Percentiles rank a stretch among this genome's conserved stretches.
phyloP scores from a whole-genome alignment of 2,888 invertebrate genomes.

The Tipula vernalis region DNA sequence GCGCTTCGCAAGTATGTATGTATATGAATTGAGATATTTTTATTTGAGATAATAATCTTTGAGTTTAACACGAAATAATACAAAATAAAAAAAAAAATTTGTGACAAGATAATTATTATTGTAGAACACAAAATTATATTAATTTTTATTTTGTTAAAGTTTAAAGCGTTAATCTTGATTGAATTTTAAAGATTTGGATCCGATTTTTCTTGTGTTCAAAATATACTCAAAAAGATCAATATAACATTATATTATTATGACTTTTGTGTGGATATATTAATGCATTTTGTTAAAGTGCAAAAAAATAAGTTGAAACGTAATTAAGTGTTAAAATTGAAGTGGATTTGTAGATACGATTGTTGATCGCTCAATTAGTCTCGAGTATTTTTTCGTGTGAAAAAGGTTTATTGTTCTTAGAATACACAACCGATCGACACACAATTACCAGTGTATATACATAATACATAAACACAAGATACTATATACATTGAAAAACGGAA shows the following conservation, averaged over 20 bases:
- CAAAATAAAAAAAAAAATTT: neutral
- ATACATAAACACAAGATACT: too few species aligned
- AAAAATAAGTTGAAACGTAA: neutral
- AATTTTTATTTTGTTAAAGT: neutral
- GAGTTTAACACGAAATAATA: neutral
- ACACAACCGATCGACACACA: neutral
- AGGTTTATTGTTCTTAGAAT: neutral
- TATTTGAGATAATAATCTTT: neutral
- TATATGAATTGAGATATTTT: neutral
- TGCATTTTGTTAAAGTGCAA: neutral
- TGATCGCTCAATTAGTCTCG: neutral
- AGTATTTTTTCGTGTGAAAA: constrained; percentile 4
- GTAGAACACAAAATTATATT: neutral
- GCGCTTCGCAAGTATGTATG: neutral
- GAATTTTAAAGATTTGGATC: neutral
- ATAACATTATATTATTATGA: neutral
- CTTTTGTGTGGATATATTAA: neutral
- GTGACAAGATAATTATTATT: constrained; percentile 4
- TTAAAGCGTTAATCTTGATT: neutral
- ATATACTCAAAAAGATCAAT: neutral
- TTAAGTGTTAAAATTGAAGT: neutral
- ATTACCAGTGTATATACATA: neutral
- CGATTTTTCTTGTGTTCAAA: neutral
- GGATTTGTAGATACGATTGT: neutral
- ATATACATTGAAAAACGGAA: neutral